Conservation (phyloP, 2,888 invertebrate species). For the Melieria picta region DNA sequence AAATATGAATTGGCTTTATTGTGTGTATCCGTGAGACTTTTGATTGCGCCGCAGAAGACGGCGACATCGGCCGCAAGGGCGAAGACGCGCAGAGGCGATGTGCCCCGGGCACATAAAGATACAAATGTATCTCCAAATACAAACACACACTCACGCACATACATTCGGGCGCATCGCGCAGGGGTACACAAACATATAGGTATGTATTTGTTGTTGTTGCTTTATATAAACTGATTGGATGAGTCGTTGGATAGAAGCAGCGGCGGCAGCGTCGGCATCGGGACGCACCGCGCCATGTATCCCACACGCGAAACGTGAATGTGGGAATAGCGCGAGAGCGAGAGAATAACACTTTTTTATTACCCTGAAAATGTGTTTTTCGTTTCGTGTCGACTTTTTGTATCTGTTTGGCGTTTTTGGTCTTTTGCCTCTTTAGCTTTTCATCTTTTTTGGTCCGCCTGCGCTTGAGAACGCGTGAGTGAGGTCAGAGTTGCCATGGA, state of each 20-base stretch:
- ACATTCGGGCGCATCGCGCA: too few species aligned
- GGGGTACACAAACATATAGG: too few species aligned
- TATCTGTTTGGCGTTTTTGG: constrained; percentile 15
- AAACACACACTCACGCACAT: background rate
- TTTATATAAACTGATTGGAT: constrained; percentile 59
- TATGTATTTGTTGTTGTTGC: constrained; percentile 24
- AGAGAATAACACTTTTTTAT: constrained; percentile 48
- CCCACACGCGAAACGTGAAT: background rate
- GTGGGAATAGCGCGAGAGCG: constrained; percentile 26
- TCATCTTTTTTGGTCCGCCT: constrained; percentile 12
- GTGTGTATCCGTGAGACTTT: constrained; percentile 18
- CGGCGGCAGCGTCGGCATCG: constrained; percentile 25
- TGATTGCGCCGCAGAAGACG: constrained; percentile 16
- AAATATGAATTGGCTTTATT: too few species aligned
- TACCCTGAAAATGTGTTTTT: constrained; percentile 44
- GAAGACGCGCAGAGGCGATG: background rate
- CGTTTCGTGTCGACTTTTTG: constrained; percentile 37
- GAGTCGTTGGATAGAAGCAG: constrained; percentile 38
- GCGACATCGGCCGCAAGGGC: background rate
- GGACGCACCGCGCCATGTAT: constrained; percentile 14
- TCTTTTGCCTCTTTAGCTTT: constrained; percentile 29
- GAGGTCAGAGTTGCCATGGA: too few species aligned
- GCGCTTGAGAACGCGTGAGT: too few species aligned
- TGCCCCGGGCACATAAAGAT: constrained; percentile 51
- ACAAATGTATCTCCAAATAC: constrained; percentile 54